These are phyloP conservation scores for Bergia puertoricense DNA, from an alignment of 92 coral and sea anemone genomes.

Conservation along the genomic window DNA sequence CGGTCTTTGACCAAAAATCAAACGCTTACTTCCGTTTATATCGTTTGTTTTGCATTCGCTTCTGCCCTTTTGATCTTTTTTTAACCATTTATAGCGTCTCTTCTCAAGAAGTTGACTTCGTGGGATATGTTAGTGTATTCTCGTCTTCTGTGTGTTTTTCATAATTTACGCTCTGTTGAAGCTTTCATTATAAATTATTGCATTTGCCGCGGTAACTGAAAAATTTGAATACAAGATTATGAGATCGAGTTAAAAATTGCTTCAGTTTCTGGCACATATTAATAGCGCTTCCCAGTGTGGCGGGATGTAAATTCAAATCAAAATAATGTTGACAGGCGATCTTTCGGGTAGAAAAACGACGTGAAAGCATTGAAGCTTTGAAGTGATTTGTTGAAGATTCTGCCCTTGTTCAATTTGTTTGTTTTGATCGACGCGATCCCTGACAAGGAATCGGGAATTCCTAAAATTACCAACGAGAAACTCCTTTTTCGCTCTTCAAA, in stretches of 20 bases:
- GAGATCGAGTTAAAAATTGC: neutral
- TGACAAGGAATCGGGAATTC: neutral
- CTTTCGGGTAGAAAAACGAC: neutral
- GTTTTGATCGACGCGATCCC: neutral
- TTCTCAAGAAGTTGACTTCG: neutral
- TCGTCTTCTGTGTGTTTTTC: neutral
- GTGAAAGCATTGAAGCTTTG: neutral
- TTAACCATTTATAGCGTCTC: neutral
- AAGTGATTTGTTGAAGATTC: neutral
- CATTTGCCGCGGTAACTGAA: constrained; percentile 17
- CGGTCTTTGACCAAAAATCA: constrained; percentile 21
- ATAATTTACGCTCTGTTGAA: constrained; percentile 26
- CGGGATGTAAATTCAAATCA: neutral
- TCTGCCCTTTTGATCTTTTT: neutral
- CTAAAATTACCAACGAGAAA: no score
- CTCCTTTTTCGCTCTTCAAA: neutral
- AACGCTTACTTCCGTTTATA: constrained; percentile 30
- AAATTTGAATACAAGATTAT: constrained; percentile 14
- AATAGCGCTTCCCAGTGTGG: neutral
- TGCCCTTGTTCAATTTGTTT: neutral
- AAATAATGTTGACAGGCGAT: neutral
- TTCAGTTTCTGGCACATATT: neutral
- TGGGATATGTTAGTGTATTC: neutral
- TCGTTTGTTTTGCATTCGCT: constrained; percentile 9
- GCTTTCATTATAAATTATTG: neutral